Conservation (phyloP, 1,140 invertebrate species). For the Chironomus striatipennis region DNA sequence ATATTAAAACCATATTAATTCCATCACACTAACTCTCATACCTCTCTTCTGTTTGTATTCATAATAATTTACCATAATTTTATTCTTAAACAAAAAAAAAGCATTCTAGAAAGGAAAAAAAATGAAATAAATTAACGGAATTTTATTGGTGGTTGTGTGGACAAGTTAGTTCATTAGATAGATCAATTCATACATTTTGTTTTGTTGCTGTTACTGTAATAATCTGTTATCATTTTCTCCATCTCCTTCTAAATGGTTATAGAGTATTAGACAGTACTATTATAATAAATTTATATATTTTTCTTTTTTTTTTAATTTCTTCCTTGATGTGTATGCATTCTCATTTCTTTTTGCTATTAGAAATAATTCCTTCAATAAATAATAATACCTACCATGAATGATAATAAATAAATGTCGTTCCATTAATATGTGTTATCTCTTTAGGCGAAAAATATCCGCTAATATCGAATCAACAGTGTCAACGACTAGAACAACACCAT, state of each 20-base stretch:
- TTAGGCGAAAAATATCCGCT: conserved; percentile 11
- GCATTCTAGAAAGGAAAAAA: not conserved
- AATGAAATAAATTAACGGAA: not conserved
- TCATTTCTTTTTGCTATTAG: not conserved
- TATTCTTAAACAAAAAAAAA: no score
- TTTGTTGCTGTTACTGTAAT: no score
- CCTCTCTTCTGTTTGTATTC: no score
- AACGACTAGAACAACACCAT: no score
- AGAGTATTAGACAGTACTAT: not conserved
- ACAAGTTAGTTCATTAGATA: conserved; percentile 23
- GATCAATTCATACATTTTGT: not conserved
- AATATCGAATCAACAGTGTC: no score
- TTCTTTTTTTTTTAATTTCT: not conserved
- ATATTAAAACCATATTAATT: not conserved
- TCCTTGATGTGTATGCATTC: not conserved
- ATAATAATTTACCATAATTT: no score
- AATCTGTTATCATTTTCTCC: not conserved
- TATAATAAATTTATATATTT: not conserved
- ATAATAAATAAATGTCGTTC: not conserved
- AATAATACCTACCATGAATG: not conserved
- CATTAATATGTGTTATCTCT: not conserved
- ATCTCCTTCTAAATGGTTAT: conserved; percentile 4
- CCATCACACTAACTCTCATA: no score
- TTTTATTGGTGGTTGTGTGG: conserved; percentile 17
- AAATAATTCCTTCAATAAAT: not conserved